Evolutionary conservation across 2,888 invertebrate species (phyloP), one percentile per base, ranked within the genome.

Genomic region (Himalopsyche japonica): DNA sequence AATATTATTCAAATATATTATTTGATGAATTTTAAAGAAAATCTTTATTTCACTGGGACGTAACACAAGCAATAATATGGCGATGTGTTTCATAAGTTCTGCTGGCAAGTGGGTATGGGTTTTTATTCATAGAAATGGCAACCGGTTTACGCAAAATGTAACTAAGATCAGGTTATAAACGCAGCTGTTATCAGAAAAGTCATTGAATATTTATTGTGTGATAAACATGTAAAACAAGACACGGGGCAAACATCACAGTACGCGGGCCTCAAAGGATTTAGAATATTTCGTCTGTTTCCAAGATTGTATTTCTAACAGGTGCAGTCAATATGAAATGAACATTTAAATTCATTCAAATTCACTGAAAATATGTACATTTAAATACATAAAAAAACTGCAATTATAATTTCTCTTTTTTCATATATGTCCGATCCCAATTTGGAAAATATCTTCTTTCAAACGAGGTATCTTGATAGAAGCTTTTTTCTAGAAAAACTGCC

Each of bases 191-290:
- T 86, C 83, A 64, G 32, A 80, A 47, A 80, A 81, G 86, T 85
- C 85, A 83, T 81, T 77, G 30, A 77, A 49, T 78, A 81, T 81
- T 82, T 83, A 81, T 86, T 76, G 82, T 82, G 57, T 64, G 84
- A 84, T 82, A 76, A 82, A 79, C 76, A 80, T 49, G 43, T 43
- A 48, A 27, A 27, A 37, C 43, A 34, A 32, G 85, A 70, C 86
- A 70, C 86, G 85, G 82, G n/a, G 86, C 84, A 82, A 84, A 85
- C 47, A 76, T 80, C 79, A 82, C 43, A 32, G 85, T 82, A 82
- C 48, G 70, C 32, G 32, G 76, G 24, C 12, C 27, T 80, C 80
- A n/a, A 27, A 49, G 30, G 80, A 80, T 20, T 80, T 79, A 4
- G 43, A 37, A 24, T 79, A n/a, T 34, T 76, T n/a, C n/a, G 32